Base-by-base conservation (phyloP, 2,113 vertebrate genomes). In the Lutjanus erythropterus region DNA sequence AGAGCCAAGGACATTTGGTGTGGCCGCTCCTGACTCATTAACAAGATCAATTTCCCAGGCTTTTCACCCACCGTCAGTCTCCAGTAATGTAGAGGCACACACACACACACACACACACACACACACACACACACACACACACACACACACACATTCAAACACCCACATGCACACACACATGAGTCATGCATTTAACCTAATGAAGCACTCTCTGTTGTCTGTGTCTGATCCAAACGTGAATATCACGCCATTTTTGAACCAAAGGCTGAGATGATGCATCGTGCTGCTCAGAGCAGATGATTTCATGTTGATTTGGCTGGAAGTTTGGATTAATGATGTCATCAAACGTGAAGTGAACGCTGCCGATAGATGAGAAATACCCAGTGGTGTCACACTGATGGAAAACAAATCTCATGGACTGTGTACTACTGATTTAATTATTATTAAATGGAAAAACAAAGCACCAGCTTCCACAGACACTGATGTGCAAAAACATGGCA, bases 121-220 rank as follows among this genome's bases (percentile, higher is more conserved):
- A 39, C 18, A 42, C 16, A 18, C 25, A 9, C 33, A 4, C 42
- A 60, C 44, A 42, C 47, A 42, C 39, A 71, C 46, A 10, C 23
- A 46, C 19, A 74, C 37, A 23, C 41, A 15, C 59, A 50, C 27
- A 0, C 53, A 41, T 35, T 71, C 67, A 71, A 19, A 65, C 27
- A 78, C n/a, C 5, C 1, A 73, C 53, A 41, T 35, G 71, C 67
- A 71, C n/a, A 65, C 27, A 78, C n/a, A 6, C 1, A 73, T 79
- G 33, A 88, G 78, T 91, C 86, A 91, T 72, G 18, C 71, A 44
- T 80, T 87, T 80, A 83, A 72, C 73, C 79, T 75, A 81, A 90
- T 75, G 66, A 89, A 76, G 68, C 67, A 15, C 66, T 55, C 29
- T 29, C 52, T 42, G 10, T 71, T 78, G 73, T 82, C 74, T 90